A percentile compares a stretch with the other conserved stretches of the same genome.
These are phyloP conservation scores for Physella acuta DNA, from an alignment of 1,140 invertebrate genomes.

Conservation along the genomic window DNA sequence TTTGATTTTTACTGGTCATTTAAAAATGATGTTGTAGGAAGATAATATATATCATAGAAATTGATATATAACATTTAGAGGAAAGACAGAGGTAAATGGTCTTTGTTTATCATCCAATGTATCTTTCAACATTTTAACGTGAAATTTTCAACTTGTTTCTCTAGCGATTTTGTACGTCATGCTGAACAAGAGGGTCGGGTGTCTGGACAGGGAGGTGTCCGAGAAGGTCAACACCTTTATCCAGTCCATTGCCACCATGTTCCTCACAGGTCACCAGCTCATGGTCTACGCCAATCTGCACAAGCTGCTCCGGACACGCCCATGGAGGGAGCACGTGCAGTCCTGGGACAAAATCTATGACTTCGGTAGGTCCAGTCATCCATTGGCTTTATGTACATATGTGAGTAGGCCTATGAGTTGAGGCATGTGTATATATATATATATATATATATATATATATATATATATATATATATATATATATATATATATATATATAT, in stretches of 20 bases:
- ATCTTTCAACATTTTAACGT: too few species aligned
- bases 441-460: too few species aligned
- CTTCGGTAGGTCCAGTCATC: conserved; percentile 36
- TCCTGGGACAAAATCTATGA: conserved; percentile 42
- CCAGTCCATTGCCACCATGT: conserved; percentile 38
- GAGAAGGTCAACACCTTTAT: conserved; percentile 38
- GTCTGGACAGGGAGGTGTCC: conserved; percentile 34
- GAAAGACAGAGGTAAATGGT: too few species aligned
- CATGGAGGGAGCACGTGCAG: conserved; percentile 41
- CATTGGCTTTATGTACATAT: not conserved
- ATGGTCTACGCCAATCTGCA: conserved; percentile 41
- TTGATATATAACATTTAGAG: too few species aligned
- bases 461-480: too few species aligned
- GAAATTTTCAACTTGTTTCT: conserved; percentile 23
- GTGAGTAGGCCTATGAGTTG: not conserved
- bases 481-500: too few species aligned
- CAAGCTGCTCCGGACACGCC: conserved; percentile 36
- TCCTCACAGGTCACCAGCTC: conserved; percentile 41
- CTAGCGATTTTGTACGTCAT: conserved; percentile 39
- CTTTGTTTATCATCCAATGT: too few species aligned
- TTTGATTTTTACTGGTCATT: too few species aligned
- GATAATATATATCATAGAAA: too few species aligned
- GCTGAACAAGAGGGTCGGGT: conserved; percentile 38
- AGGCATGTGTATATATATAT: too few species aligned
- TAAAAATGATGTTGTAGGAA: too few species aligned